Base-by-base conservation (phyloP, 64 coral and sea anemone species). In the Porites australiensis region DNA sequence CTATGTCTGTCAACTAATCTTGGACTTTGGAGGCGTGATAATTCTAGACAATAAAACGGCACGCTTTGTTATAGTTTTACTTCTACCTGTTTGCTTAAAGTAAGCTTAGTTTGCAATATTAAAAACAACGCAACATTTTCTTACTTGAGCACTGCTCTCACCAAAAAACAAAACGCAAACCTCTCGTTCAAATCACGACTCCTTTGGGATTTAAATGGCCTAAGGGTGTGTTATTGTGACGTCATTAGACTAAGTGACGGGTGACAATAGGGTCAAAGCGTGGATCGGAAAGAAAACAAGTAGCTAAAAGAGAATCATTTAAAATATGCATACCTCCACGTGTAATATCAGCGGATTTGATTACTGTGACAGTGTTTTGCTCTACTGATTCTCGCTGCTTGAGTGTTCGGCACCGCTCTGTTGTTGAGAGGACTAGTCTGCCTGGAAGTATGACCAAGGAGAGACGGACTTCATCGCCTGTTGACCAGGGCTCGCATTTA, bases 401-500 rank as follows among this genome's bases (percentile, higher is more conserved):
- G 44, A 84, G 62, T 84, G 81, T 84, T 84, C 69, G 81, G 23
- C 18, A 45, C 77, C 58, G 50, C 58, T 74, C 79, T 50, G 79
- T 83, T 89, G 9, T 59, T 63, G 79, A 67, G 53, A 89, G 86
- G 74, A 48, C n/a, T 67, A 67, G 44, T 45, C 70, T 89, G 13
- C 70, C 50, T 47, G 20, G 5, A 89, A 58, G 53, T 46, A 94
- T 94, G 92, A 90, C 89, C 19, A 98, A 93, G 73, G 93, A 98
- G 67, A 87, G 76, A 27, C 52, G 89, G 14, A 65, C 70, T 21
- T 73, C 84, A 22, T 93, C 72, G 16, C 95, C 92, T 23, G 87
- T 94, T 77, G 95, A 94, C 15, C 95, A 98, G 82, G 95, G 95
- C 7, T 98, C 95, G 19, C 79, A 93, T 90, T 89, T 94, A n/a